A percentile compares a stretch with the other conserved stretches of the same genome.
Evolutionary conservation across 2,113 vertebrate genomes (phyloP).

Genomic region (Cheirogaleus medius): DNA sequence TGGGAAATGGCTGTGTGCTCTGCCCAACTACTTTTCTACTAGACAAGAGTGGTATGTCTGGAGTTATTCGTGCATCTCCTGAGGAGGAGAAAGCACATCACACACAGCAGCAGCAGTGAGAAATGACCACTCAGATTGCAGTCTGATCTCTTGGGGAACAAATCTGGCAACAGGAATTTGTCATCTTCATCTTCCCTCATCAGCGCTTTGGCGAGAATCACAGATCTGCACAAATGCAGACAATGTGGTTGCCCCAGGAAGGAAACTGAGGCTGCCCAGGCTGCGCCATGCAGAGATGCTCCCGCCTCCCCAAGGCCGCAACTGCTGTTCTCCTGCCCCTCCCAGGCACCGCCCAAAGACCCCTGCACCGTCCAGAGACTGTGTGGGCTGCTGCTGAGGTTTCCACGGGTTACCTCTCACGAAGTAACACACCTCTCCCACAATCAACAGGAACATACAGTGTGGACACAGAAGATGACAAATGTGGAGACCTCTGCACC

Average conservation of each 20-base stretch:
- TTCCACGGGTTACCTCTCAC: not conserved
- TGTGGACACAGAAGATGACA: not conserved
- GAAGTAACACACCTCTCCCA: no score
- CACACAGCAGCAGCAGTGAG: no score
- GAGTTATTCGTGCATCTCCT: not conserved
- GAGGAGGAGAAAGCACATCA: not conserved
- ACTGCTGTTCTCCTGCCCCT: not conserved
- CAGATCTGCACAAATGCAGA: not conserved
- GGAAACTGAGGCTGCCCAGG: not conserved
- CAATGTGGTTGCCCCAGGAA: not conserved
- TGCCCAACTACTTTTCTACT: rapidly evolving
- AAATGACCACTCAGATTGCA: no score
- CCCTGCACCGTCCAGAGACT: not conserved
- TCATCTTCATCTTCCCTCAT: not conserved
- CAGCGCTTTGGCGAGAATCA: not conserved
- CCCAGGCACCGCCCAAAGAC: not conserved
- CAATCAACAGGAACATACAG: not conserved
- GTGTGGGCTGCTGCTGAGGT: not conserved
- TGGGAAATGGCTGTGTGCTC: rapidly evolving
- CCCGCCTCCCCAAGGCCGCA: no score
- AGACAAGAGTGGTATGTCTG: not conserved
- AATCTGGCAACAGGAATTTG: no score
- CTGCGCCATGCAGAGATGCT: no score
- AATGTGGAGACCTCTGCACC: not conserved
- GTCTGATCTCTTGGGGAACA: no score